These are phyloP conservation scores for Aldabrachelys gigantea DNA, from an alignment of 2,113 vertebrate species.

Conservation along the genomic window DNA sequence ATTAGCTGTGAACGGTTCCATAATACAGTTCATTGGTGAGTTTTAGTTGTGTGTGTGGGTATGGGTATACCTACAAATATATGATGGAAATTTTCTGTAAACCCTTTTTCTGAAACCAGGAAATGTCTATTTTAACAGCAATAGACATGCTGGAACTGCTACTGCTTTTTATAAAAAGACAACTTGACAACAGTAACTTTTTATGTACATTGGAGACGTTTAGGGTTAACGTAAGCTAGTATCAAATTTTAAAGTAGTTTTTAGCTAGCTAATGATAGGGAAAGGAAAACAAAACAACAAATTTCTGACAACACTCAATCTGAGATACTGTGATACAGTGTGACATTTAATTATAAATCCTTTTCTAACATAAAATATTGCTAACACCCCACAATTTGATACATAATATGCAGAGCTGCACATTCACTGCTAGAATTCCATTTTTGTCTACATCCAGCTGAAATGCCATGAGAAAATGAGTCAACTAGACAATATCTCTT, in stretches of 20 bases:
- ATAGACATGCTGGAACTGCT: slow-evolving; percentile 1
- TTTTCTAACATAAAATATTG: background rate
- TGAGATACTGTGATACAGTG: slow-evolving; percentile 18
- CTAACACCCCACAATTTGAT: slow-evolving; percentile 11
- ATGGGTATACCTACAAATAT: background rate
- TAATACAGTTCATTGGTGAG: background rate
- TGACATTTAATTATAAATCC: slow-evolving; percentile 53
- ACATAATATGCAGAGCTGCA: slow-evolving; percentile 18
- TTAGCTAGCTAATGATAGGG: slow-evolving; percentile 43
- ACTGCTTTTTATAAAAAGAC: slow-evolving; percentile 29
- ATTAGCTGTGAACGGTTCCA: background rate
- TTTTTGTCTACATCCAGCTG: slow-evolving; percentile 7
- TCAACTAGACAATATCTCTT: slow-evolving; percentile 26
- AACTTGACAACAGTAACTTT: slow-evolving; percentile 35
- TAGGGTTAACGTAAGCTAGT: slow-evolving; percentile 24
- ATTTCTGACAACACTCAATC: slow-evolving; percentile 48
- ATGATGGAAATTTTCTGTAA: background rate
- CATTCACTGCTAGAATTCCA: slow-evolving; percentile 24
- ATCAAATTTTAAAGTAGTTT: slow-evolving; percentile 19
- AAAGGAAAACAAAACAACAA: slow-evolving; percentile 51
- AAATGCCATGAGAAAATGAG: background rate
- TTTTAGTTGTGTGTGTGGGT: slow-evolving; percentile 30
- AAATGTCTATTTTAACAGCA: slow-evolving; percentile 15
- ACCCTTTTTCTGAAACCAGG: slow-evolving; percentile 19
- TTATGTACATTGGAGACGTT: slow-evolving; percentile 34